Percentiles rank a stretch among this genome's conserved stretches.
Conservation (phyloP, 2,113 vertebrate genomes). For the Columba janthina region DNA sequence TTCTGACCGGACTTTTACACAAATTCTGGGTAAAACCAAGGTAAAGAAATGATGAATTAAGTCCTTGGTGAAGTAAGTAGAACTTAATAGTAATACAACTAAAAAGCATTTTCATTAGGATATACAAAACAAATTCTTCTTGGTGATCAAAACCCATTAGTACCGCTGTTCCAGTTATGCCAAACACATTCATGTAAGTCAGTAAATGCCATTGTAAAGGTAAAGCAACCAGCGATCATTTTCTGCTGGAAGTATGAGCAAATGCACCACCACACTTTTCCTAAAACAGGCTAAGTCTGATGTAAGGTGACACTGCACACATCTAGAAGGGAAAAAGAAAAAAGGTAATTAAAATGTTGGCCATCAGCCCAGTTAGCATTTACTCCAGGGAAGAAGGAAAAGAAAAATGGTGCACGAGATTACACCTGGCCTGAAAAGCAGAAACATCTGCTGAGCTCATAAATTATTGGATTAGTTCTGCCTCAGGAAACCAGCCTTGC, state of each 20-base stretch:
- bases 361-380: not conserved
- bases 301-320: not conserved
- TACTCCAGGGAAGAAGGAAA: not conserved
- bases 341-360: constrained; percentile 21
- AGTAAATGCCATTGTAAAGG: not conserved
- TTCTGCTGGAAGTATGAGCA: not conserved
- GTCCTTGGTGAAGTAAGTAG: not conserved
- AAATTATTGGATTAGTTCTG: constrained; percentile 46
- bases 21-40: not conserved
- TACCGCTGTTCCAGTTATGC: not conserved
- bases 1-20: not conserved
- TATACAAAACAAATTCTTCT: not conserved
- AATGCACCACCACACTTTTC: not conserved
- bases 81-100: not conserved
- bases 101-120: not conserved
- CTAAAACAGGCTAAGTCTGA: not conserved
- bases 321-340: not conserved
- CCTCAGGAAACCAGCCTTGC: constrained; percentile 16
- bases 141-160: not conserved
- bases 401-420: not conserved
- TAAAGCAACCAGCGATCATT: not conserved
- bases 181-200: not conserved
- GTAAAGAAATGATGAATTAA: not conserved
- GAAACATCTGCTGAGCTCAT: constrained; percentile 41
- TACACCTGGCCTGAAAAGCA: constrained; percentile 50